These are phyloP conservation scores for Aythya baeri DNA, from an alignment of 2,113 vertebrate species.

Conservation along the genomic window DNA sequence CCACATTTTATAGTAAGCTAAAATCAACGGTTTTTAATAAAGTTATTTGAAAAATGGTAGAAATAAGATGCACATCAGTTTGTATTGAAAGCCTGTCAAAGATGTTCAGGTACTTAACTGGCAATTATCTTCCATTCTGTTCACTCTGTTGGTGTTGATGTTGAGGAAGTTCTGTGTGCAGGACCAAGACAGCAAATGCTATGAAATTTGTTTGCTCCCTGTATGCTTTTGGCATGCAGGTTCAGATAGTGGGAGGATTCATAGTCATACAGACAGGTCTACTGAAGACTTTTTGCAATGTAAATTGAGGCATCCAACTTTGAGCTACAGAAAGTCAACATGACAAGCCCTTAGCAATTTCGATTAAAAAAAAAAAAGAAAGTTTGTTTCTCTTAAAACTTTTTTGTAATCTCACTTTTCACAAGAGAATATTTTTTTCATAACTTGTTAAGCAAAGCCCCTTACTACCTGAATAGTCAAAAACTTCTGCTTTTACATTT, in stretches of 20 bases:
- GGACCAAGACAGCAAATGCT: not conserved
- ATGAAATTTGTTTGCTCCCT: not conserved
- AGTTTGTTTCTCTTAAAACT: not conserved
- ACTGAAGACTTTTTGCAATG: not conserved
- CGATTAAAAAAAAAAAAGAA: not conserved
- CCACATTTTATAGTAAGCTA: not conserved
- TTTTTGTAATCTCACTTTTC: not conserved
- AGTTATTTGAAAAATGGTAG: not conserved
- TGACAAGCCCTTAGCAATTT: not conserved
- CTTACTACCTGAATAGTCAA: not conserved
- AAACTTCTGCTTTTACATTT: not conserved
- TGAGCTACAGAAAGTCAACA: not conserved
- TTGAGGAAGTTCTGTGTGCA: not conserved
- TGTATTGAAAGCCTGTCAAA: not conserved
- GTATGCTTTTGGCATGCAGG: not conserved
- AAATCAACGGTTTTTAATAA: not conserved
- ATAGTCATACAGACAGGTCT: not conserved
- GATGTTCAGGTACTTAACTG: not conserved
- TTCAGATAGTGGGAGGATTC: not conserved
- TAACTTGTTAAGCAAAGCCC: not conserved
- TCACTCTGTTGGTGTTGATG: not conserved
- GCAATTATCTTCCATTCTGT: not conserved
- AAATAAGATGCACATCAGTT: not conserved
- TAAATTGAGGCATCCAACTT: not conserved
- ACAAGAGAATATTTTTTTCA: not conserved